These are phyloP conservation scores for Mandrillus leucophaeus DNA, from an alignment of 2,113 vertebrate species.

Conservation along the genomic window DNA sequence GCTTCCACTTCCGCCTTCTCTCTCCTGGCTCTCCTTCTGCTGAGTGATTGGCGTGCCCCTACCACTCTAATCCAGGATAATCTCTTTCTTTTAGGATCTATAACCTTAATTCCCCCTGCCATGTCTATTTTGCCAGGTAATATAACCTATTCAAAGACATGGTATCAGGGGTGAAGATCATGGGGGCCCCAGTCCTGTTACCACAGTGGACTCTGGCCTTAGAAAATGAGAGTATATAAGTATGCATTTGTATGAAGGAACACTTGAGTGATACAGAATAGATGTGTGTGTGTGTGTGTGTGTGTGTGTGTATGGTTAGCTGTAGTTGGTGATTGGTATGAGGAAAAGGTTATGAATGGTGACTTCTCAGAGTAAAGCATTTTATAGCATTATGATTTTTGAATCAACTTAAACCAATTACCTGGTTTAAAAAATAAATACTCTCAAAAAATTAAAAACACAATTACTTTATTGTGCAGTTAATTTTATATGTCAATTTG, in stretches of 20 bases:
- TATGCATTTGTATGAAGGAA: neutral
- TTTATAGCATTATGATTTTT: neutral
- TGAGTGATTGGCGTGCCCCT: neutral
- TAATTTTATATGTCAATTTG: neutral
- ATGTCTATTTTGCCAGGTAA: neutral
- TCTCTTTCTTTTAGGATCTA: neutral
- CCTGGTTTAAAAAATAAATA: constrained; percentile 21
- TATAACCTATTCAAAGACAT: neutral
- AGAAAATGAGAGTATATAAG: neutral
- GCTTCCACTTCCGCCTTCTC: neutral
- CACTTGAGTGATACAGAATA: neutral
- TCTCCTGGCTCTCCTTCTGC: neutral
- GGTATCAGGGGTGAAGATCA: neutral
- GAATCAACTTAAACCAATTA: neutral
- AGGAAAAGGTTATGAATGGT: neutral
- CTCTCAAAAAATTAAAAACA: neutral
- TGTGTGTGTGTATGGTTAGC: neutral
- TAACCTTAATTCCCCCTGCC: neutral
- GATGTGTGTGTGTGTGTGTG: no score
- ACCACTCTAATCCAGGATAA: neutral
- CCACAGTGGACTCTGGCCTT: neutral
- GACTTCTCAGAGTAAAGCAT: neutral
- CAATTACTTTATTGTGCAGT: neutral
- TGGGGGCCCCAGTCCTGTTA: neutral
- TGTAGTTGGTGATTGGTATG: neutral